A percentile compares a stretch with the other conserved stretches of the same genome.
Conservation (phyloP, 2,888 invertebrate genomes). For the Acrocyrtus sp. region DNA sequence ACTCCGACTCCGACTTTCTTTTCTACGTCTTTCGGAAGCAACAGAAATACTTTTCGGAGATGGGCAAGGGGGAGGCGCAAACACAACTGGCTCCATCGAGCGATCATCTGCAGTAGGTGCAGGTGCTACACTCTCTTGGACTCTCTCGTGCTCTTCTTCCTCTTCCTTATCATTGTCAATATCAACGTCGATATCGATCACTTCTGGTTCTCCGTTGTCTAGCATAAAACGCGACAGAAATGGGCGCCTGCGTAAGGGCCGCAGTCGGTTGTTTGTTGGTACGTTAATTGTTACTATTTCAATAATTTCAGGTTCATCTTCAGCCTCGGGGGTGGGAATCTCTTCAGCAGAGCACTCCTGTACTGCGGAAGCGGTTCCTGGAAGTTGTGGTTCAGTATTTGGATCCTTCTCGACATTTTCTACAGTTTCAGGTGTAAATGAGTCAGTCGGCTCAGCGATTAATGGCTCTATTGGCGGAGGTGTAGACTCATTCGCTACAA, state of each 20-base stretch:
- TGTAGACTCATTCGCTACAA: slow-evolving; percentile 31
- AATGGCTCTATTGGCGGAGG: not conserved
- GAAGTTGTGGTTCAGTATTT: not conserved
- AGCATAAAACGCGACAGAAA: slow-evolving; percentile 15
- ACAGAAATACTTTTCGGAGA: too few species aligned
- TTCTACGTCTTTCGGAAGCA: not conserved
- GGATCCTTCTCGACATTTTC: not conserved
- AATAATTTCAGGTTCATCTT: slow-evolving; percentile 46
- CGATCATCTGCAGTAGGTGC: not conserved
- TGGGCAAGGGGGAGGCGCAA: slow-evolving; percentile 1
- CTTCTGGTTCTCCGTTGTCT: slow-evolving; percentile 40
- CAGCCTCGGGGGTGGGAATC: not conserved
- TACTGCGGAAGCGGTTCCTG: not conserved
- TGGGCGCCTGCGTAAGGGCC: slow-evolving; percentile 25
- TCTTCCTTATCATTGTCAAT: slow-evolving; percentile 21
- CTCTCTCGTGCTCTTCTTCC: not conserved
- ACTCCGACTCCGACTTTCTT: not conserved
- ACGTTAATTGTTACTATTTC: slow-evolving; percentile 42
- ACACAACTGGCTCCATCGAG: not conserved
- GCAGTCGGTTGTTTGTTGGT: slow-evolving; percentile 15
- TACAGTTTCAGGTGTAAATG: not conserved
- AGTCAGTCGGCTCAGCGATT: too few species aligned
- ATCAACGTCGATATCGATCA: slow-evolving; percentile 38
- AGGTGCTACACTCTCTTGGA: not conserved
- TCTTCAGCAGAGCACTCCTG: too few species aligned